Evolutionary conservation across 2,888 invertebrate species (phyloP), one percentile per base, ranked within the genome.

Genomic region (Galerucella pusilla): DNA sequence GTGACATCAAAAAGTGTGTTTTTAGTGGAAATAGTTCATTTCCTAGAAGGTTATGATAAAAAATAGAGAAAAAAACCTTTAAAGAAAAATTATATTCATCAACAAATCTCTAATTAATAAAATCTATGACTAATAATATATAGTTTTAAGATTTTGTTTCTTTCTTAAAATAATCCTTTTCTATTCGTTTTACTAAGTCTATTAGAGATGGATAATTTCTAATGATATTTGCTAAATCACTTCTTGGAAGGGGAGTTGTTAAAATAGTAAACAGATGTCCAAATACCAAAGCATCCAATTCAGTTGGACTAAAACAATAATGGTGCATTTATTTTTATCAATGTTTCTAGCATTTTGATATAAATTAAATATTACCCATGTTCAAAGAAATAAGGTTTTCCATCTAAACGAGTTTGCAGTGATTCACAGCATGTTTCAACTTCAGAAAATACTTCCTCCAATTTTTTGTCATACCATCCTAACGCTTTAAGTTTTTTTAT

Each of bases 211-310:
- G 91, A 87, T 94, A 94, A 71, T 91, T 91, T 77, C 94, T 90
- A 3, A 98, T 93, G 7, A 94, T 93, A 74, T 94, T 92, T 0
- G 96, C 96, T 68, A 99, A 90, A 77, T 91, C 91, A 79, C 93
- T 93, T 84, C 94, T 94, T 0, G 97, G 96, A 59, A 98, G 89
- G 2, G 94, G 92, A 6, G 97, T 97, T 9, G 98, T 98, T 75
- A 98, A 89, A 80, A 99, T 94, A 0, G 97, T 95, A 88, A 95
- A 99, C n/a, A 99, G 91, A 88, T 99, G 99, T 0, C 98, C 99
- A 90, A 98, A 99, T 0, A 97, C 96, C 52, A 99, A 88, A 2
- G 98, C 98, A 88, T 99, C 99, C 78, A 98, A 89, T 88, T 99
- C 98, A 46, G 97, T 97, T 0, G 98, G 97, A 71, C 96, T 96